Evolutionary conservation across 2,797 vertebrate species (phyloP).

Genomic region (Rhynchotus rufescens): DNA sequence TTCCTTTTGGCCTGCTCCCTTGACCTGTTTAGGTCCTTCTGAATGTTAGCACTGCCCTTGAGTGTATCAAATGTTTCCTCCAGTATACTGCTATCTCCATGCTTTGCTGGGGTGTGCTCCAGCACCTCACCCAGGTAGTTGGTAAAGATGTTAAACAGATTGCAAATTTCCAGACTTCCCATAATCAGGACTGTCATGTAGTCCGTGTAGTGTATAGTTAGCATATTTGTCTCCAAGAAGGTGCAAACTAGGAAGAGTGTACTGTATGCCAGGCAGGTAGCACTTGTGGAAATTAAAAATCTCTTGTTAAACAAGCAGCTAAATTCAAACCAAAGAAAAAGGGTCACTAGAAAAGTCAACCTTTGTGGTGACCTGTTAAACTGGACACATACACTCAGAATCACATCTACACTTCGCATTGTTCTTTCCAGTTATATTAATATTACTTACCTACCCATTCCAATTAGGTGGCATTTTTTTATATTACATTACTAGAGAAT

Average conservation of each 20-base stretch:
- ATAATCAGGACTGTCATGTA: constrained; percentile 15
- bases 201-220: background rate
- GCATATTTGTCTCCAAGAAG: background rate
- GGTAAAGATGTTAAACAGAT: background rate
- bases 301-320: constrained; percentile 6
- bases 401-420: background rate
- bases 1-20: background rate
- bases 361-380: constrained; percentile 6
- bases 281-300: constrained; percentile 35
- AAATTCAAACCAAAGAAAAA: constrained; percentile 35
- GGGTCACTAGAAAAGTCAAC: background rate
- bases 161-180: background rate
- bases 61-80: background rate
- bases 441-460: background rate
- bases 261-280: background rate
- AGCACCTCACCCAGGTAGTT: background rate
- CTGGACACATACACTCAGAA: background rate
- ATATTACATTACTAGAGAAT: constrained; percentile 12
- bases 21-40: background rate
- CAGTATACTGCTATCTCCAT: background rate
- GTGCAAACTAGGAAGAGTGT: constrained; percentile 8
- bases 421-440: background rate
- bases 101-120: background rate
- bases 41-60: background rate
- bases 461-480: constrained; percentile 26